These are phyloP conservation scores for Hanleya hanleyi DNA, from an alignment of 2,888 invertebrate genomes.

Conservation along the genomic window DNA sequence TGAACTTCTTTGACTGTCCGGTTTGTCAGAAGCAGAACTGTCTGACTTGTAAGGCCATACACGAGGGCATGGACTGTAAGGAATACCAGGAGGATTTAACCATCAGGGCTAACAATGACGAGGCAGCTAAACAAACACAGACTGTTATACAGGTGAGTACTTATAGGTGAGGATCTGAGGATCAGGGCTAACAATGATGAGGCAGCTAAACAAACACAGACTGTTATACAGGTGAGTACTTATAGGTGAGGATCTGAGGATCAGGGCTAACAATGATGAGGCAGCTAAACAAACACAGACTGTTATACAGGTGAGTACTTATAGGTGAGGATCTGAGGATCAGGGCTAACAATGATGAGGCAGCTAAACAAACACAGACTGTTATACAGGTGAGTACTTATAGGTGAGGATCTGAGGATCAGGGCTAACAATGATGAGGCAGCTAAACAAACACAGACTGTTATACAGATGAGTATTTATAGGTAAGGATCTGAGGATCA, in stretches of 20 bases:
- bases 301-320: conserved; percentile 83
- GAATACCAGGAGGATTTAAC: conserved; percentile 83
- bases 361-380: conserved; percentile 83
- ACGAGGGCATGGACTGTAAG: conserved; percentile 85
- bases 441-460: conserved; percentile 83
- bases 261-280: conserved; percentile 79
- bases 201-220: conserved; percentile 83
- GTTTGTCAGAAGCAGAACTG: conserved; percentile 88
- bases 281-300: conserved; percentile 84
- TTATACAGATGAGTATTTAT: conserved; percentile 83
- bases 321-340: conserved; percentile 77
- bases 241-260: conserved; percentile 76
- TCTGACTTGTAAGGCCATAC: conserved; percentile 91
- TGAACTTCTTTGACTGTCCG: conserved; percentile 87
- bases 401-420: conserved; percentile 77
- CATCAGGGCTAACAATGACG: conserved; percentile 79
- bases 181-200: conserved; percentile 79
- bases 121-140: conserved; percentile 83
- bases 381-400: conserved; percentile 84
- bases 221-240: conserved; percentile 83
- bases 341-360: conserved; percentile 79
- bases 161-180: conserved; percentile 76
- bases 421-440: conserved; percentile 80
- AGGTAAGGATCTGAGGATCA: conserved; percentile 77
- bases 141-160: conserved; percentile 83